Base-by-base conservation (phyloP, 2,797 vertebrate genomes). In the Semaprochilodus insignis region DNA sequence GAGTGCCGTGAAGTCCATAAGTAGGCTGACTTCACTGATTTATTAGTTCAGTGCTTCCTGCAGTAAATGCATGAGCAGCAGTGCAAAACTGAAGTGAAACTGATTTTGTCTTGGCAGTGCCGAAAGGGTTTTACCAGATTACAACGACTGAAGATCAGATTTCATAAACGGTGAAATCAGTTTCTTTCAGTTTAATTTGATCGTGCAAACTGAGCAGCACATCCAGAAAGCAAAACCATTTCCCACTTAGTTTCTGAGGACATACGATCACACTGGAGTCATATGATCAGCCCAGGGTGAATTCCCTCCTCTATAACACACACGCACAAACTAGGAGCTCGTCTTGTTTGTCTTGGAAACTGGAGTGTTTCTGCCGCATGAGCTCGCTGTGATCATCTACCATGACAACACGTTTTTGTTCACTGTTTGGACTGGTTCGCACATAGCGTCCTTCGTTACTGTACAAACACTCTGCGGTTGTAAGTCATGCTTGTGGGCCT, bases 321-420 rank as follows among this genome's bases (percentile, higher is more conserved):
- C 57, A 63, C 78, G 34, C 44, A 40, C 78, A 54, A 60, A 66
- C 79, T 54, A 69, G 10, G 44, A 48, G 44, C 44, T 40, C 40
- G 8, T 31, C 44, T 10, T 63, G 17, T 48, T 73, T 78, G n/a
- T 31, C 31, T 83, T 74, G 51, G 69, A 73, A 44, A 34, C 10
- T 2, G 27, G 57, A 52, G 76, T 36, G 19, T 23, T 48, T 4
- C 1, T 3, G 60, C 51, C 51, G 21, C 52, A 66, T 21, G 63
- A 75, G 66, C 52, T 72, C 31, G 54, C 54, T 27, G 15, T 44
- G 65, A 57, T 78, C 17, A 67, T 34, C 73, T 55, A 77, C 65
- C 65, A 80, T 72, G 31, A 27, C 21, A 72, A 77, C 75, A 31
- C 52, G n/a, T 55, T 57, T 51, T 55, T 73, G 74, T 84, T 77